Conservation (phyloP, 1,140 invertebrate genomes). For the Lepidurus arcticus region DNA sequence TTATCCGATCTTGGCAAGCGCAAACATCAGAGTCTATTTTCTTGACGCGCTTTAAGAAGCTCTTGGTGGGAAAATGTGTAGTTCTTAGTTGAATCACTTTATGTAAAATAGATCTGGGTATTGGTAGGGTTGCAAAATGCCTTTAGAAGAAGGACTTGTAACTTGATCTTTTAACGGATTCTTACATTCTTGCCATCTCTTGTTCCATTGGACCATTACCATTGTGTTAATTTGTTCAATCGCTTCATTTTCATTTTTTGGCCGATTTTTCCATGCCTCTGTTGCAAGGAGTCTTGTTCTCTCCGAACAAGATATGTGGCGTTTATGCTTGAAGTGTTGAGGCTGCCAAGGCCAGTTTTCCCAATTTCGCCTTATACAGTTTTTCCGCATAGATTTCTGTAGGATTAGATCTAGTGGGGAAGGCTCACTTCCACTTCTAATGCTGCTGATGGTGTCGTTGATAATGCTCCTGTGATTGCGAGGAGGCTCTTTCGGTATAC, state of each 20-base stretch:
- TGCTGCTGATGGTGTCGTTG: background rate
- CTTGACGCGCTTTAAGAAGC: background rate
- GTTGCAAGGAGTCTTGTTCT: background rate
- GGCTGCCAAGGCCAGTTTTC: background rate
- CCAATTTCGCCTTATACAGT: background rate
- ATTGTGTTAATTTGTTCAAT: background rate
- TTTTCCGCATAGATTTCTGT: background rate
- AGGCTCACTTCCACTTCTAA: conserved; percentile 10
- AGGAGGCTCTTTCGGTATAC: conserved; percentile 16
- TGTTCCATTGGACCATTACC: background rate
- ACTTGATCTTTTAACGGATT: background rate
- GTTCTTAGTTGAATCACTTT: background rate
- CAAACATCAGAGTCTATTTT: background rate
- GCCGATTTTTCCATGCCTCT: background rate
- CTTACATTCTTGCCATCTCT: background rate
- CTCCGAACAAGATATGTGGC: background rate
- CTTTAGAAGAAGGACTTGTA: background rate
- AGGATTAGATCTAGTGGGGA: background rate
- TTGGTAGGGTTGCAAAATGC: background rate
- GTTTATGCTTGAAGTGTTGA: background rate
- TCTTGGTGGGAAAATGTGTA: background rate
- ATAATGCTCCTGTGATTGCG: conserved; percentile 16
- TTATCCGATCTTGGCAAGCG: background rate
- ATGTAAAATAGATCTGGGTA: background rate
- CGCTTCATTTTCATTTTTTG: background rate